Percentiles rank a stretch among this genome's conserved stretches.
These are phyloP conservation scores for Netelia melanura DNA, from an alignment of 2,888 invertebrate genomes.

Conservation along the genomic window DNA sequence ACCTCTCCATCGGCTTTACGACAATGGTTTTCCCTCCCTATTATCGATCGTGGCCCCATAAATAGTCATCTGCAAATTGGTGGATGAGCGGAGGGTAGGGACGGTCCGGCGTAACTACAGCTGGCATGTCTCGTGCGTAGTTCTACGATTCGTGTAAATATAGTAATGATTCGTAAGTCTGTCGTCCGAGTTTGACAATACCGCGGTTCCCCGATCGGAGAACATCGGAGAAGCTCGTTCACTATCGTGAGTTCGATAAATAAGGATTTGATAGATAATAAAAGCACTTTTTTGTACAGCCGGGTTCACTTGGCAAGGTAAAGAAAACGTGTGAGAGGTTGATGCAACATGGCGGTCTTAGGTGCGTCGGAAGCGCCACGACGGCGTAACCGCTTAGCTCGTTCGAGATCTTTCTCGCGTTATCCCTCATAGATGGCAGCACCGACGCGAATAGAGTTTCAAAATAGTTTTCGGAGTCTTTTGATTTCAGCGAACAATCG, in stretches of 20 bases:
- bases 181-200: conserved; percentile 23
- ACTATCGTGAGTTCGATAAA: conserved; percentile 18
- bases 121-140: background rate
- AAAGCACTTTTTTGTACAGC: too few species aligned
- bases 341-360: background rate
- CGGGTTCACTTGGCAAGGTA: too few species aligned
- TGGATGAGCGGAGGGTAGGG: background rate
- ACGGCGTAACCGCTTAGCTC: background rate
- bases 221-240: conserved; percentile 14
- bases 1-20: too few species aligned
- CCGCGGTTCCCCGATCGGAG: conserved; percentile 23
- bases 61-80: background rate
- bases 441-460: background rate
- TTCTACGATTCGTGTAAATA: background rate
- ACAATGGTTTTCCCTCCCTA: background rate
- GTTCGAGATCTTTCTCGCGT: background rate
- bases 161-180: background rate
- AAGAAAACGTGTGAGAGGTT: too few species aligned
- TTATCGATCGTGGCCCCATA: background rate
- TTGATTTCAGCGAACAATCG: background rate
- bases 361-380: background rate
- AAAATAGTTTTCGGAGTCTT: background rate
- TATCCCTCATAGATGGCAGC: background rate
- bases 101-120: background rate
- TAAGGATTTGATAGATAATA: background rate